Conservation (phyloP, 1,140 invertebrate genomes). For the Conus betulinus region DNA sequence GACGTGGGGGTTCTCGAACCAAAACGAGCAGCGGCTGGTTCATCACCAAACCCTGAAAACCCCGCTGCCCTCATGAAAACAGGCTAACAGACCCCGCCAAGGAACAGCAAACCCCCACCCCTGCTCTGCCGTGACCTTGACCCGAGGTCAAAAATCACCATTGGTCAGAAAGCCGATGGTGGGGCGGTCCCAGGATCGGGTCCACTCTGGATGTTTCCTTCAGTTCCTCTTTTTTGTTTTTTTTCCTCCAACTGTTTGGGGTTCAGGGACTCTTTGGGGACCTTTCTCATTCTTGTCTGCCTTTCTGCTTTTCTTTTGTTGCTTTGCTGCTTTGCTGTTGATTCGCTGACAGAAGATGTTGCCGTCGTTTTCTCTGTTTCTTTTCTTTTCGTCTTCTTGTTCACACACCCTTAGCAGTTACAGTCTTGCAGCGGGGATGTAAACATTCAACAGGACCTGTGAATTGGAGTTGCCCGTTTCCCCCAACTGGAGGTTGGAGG, state of each 20-base stretch:
- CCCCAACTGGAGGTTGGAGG: conserved; percentile 73
- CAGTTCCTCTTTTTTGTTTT: not conserved
- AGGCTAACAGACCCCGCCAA: conserved; percentile 48
- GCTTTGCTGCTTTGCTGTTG: not conserved
- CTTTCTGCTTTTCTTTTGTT: no score
- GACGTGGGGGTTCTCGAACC: conserved; percentile 56
- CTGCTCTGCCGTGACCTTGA: conserved; percentile 60
- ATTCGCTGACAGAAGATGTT: not conserved
- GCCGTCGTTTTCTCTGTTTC: not conserved
- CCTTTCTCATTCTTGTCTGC: not conserved
- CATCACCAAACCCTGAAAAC: no score
- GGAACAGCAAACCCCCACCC: conserved; percentile 65
- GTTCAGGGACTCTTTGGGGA: not conserved
- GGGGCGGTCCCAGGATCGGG: conserved; percentile 74
- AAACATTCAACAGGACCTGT: conserved; percentile 78
- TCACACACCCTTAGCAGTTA: conserved; percentile 72
- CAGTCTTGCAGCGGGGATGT: conserved; percentile 76
- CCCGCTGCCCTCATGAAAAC: conserved; percentile 29
- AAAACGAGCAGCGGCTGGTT: conserved; percentile 51
- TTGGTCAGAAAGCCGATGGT: conserved; percentile 85
- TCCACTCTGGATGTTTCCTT: not conserved
- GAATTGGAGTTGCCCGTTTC: conserved; percentile 69
- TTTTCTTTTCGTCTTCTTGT: conserved; percentile 36
- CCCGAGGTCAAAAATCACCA: conserved; percentile 84
- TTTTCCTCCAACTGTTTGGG: not conserved